Base-by-base conservation (phyloP, 2,113 vertebrate species). In the Saimiri boliviensis region DNA sequence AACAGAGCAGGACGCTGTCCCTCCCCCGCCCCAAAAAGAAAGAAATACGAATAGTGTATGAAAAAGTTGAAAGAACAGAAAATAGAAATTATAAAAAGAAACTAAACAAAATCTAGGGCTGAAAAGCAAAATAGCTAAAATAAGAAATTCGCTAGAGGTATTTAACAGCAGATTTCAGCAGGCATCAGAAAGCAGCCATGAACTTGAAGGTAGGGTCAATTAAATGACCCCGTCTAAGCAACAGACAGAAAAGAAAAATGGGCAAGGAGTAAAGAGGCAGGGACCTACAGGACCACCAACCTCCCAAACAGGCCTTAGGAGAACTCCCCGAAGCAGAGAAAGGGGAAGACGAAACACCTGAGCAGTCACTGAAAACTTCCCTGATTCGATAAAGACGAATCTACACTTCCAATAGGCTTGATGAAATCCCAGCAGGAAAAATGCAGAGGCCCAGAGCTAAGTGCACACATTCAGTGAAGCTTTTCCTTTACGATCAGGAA, bases 221-320 rank as follows among this genome's bases (percentile, higher is more conserved):
- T 32, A 79, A 49, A 63, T 27, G 11, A 49, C 56, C 14, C 58
- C 47, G n/a, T 77, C 56, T 42, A 21, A 37, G 6, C 35, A 54
- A 71, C 2, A 20, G 25, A 71, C 2, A 20, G 25, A 47, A 30
- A 84, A 47, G 35, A 71, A 37, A 3, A 40, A 27, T 3, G 20
- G 14, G 13, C 8, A 16, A n/a, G 17, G 23, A 60, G n/a, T 32
- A 23, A 58, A 58, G 23, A 19, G 5, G 10, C 20, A 32, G 4
- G 54, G n/a, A 16, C 37, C 54, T 32, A 0, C 3, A 40, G 73
- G 54, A 47, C 21, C 42, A 10, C 25, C 32, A 42, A n/a, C 5
- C 3, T 23, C 8, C 11, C 8, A 21, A 20, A 19, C 0, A 3
- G 10, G 27, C 60, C 5, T 63, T 30, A 30, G 30, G 27, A 32